A percentile compares a stretch with the other conserved stretches of the same genome.
These are phyloP conservation scores for Pinctada fucata DNA, from an alignment of 2,888 invertebrate species.

Conservation along the genomic window DNA sequence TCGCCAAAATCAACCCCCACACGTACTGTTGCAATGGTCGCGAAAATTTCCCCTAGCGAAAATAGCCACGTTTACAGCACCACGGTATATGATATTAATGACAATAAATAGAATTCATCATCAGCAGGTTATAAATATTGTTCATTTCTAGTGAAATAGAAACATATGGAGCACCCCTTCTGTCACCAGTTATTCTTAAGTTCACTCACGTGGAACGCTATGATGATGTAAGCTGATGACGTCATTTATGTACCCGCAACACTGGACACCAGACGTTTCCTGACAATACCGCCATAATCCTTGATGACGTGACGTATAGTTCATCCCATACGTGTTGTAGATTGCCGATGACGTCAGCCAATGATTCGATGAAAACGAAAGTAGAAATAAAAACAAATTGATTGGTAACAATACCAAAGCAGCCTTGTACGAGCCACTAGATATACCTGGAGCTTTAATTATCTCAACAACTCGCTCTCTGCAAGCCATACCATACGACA, in stretches of 20 bases:
- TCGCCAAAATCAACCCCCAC: too few species aligned
- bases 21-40: too few species aligned
- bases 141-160: too few species aligned
- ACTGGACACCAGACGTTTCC: neutral
- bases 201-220: neutral
- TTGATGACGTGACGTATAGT: neutral
- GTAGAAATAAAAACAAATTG: neutral
- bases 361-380: slow-evolving; percentile 2
- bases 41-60: too few species aligned
- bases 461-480: neutral
- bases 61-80: too few species aligned
- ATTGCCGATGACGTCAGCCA: slow-evolving; percentile 12
- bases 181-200: too few species aligned
- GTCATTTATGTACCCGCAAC: slow-evolving; percentile 19
- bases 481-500: neutral
- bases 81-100: too few species aligned
- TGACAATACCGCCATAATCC: slow-evolving; percentile 16
- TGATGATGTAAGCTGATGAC: slow-evolving; percentile 6
- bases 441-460: neutral
- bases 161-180: too few species aligned
- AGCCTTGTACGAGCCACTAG: neutral
- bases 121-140: too few species aligned
- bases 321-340: neutral
- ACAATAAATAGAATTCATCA: too few species aligned
- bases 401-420: neutral